Percentiles rank a stretch among this genome's conserved stretches.
These are phyloP conservation scores for Leptodactylus fuscus DNA, from an alignment of 2,113 vertebrate genomes.

Conservation along the genomic window DNA sequence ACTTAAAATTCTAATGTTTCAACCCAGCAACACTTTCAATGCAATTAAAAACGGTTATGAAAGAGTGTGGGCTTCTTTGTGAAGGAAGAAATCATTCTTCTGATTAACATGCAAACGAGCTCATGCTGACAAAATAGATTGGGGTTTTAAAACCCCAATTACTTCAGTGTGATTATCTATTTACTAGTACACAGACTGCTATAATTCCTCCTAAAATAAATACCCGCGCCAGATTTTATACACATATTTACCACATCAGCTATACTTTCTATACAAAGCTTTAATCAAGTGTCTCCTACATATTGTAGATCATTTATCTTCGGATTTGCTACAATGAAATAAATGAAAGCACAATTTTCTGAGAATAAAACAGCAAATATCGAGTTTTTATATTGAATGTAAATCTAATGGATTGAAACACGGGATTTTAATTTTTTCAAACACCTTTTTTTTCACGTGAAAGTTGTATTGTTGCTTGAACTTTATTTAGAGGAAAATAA, in stretches of 20 bases:
- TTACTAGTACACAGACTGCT: conserved; percentile 99
- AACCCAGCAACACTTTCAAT: conserved; percentile 99
- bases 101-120: conserved; percentile 99
- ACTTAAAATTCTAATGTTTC: conserved; percentile 98
- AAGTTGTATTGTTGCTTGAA: neutral
- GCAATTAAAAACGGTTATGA: conserved; percentile 99
- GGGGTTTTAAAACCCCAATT: conserved; percentile 99
- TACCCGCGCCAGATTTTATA: conserved; percentile 75
- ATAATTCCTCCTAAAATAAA: conserved; percentile 95
- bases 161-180: conserved; percentile 99
- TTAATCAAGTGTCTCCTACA: conserved; percentile 3
- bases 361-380: neutral
- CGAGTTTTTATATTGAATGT: neutral
- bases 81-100: conserved; percentile 95
- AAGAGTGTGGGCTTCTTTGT: conserved; percentile 94
- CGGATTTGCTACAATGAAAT: neutral
- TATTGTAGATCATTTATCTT: neutral
- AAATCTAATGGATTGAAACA: neutral
- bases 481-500: conserved; percentile 27
- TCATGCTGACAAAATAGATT: conserved; percentile 99
- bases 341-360: neutral
- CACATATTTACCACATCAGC: conserved; percentile 67
- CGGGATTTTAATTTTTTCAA: neutral
- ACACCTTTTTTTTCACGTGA: conserved; percentile 49
- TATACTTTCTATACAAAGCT: neutral